Conservation (phyloP, 2,113 vertebrate species). For the Oceanodroma tethys region DNA sequence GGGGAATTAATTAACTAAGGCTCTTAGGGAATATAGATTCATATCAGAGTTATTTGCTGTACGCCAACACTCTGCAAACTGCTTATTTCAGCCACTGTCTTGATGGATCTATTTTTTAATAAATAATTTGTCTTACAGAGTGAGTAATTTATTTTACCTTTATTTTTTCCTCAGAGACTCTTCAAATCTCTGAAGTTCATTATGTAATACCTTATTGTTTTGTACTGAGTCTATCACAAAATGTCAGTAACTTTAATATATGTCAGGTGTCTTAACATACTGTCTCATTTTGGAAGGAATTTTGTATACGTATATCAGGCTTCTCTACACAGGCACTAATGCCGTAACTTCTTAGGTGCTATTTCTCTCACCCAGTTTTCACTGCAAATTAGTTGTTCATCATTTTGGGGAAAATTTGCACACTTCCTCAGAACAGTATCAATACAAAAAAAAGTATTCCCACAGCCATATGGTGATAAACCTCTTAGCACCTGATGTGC, state of each 20-base stretch:
- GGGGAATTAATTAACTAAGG: background rate
- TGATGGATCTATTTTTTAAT: background rate
- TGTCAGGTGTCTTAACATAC: background rate
- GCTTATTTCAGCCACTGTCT: background rate
- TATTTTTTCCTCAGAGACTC: background rate
- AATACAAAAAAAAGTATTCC: fast-evolving
- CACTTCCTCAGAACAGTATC: background rate
- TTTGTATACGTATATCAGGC: background rate
- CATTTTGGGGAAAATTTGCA: background rate
- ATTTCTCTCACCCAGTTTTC: background rate
- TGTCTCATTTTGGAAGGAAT: background rate
- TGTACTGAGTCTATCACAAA: background rate
- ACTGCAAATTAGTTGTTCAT: background rate
- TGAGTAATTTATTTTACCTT: background rate
- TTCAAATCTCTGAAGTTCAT: background rate
- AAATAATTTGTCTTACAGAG: background rate
- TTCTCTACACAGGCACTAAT: background rate
- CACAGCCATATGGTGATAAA: fast-evolving
- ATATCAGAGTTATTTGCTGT: background rate
- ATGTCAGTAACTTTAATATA: background rate
- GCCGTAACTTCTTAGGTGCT: fast-evolving
- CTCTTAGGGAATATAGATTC: background rate
- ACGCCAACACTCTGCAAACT: background rate
- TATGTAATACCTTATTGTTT: background rate
- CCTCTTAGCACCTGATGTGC: background rate